These are phyloP conservation scores for Drosophila melanica DNA, from an alignment of 1,140 invertebrate genomes.

Conservation along the genomic window DNA sequence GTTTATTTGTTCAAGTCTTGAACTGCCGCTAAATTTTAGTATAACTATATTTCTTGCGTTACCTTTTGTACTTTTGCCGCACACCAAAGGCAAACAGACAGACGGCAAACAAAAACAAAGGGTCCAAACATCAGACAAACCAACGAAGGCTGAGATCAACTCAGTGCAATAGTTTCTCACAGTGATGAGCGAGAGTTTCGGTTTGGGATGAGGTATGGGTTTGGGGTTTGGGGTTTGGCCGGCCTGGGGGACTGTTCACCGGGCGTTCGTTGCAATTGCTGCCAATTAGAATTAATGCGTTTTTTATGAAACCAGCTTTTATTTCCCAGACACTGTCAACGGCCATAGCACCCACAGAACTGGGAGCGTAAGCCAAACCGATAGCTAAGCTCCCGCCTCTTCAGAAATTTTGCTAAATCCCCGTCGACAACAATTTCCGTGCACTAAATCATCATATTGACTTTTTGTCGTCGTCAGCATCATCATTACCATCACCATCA, in stretches of 20 bases:
- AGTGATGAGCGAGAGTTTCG: conserved; percentile 22
- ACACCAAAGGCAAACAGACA: conserved; percentile 49
- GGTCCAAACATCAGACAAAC: conserved; percentile 7
- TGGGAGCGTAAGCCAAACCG: neutral
- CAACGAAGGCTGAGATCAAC: conserved; percentile 4
- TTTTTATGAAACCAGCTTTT: conserved; percentile 69
- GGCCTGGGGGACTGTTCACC: conserved; percentile 32
- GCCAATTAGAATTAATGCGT: conserved; percentile 75
- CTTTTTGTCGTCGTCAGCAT: conserved; percentile 41
- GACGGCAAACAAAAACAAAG: conserved; percentile 54
- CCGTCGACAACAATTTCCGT: conserved; percentile 52
- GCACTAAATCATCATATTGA: conserved; percentile 79
- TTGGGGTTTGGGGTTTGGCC: conserved; percentile 4
- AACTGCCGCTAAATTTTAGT: conserved; percentile 81
- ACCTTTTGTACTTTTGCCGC: conserved; percentile 77
- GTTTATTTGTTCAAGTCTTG: conserved; percentile 67
- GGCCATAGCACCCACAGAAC: conserved; percentile 41
- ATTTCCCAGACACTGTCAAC: conserved; percentile 58
- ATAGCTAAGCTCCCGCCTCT: conserved; percentile 1
- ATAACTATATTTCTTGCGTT: conserved; percentile 71
- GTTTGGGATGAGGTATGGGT: neutral
- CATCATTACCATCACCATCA: conserved; percentile 20
- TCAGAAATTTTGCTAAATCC: conserved; percentile 17
- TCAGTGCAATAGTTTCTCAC: conserved; percentile 62
- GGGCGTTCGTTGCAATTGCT: conserved; percentile 70